A percentile compares a stretch with the other conserved stretches of the same genome.
Conservation (phyloP, 1,140 invertebrate genomes). For the Pantala flavescens region DNA sequence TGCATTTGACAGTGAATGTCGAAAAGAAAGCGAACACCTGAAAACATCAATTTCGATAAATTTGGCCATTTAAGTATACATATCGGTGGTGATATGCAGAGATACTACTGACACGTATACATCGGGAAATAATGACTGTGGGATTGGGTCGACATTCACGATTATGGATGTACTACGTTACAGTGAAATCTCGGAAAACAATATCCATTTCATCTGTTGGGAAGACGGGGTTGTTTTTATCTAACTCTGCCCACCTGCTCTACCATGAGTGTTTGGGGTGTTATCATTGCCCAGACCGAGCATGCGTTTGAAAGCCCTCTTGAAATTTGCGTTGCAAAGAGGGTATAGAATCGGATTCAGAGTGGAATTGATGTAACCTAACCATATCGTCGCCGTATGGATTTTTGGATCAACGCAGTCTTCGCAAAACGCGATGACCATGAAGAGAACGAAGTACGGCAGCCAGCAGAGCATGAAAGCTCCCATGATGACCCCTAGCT, state of each 20-base stretch:
- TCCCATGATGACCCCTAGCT: conserved; percentile 53
- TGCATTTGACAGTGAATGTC: too few relatives aligned
- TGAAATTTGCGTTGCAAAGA: conserved; percentile 45
- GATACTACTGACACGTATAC: too few relatives aligned
- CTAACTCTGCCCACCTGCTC: neutral
- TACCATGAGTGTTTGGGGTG: neutral
- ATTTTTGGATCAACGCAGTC: conserved; percentile 34
- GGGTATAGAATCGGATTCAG: conserved; percentile 48
- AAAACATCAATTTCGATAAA: too few relatives aligned
- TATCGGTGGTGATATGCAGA: too few relatives aligned
- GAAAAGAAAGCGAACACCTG: too few relatives aligned
- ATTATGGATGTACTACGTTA: too few relatives aligned
- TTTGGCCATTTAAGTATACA: too few relatives aligned
- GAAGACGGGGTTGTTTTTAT: neutral
- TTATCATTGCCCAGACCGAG: conserved; percentile 24
- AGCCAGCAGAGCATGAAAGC: conserved; percentile 54
- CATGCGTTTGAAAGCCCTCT: conserved; percentile 42
- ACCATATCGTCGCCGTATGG: conserved; percentile 42
- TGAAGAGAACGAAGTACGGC: conserved; percentile 52
- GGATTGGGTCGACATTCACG: too few relatives aligned
- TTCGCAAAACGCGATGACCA: conserved; percentile 50
- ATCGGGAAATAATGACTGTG: too few relatives aligned
- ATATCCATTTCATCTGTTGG: too few relatives aligned
- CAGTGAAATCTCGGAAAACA: too few relatives aligned
- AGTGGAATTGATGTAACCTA: conserved; percentile 47